A percentile compares a stretch with the other conserved stretches of the same genome.
These are phyloP conservation scores for Sinonovacula constricta DNA, from an alignment of 1,140 invertebrate genomes.

Conservation along the genomic window DNA sequence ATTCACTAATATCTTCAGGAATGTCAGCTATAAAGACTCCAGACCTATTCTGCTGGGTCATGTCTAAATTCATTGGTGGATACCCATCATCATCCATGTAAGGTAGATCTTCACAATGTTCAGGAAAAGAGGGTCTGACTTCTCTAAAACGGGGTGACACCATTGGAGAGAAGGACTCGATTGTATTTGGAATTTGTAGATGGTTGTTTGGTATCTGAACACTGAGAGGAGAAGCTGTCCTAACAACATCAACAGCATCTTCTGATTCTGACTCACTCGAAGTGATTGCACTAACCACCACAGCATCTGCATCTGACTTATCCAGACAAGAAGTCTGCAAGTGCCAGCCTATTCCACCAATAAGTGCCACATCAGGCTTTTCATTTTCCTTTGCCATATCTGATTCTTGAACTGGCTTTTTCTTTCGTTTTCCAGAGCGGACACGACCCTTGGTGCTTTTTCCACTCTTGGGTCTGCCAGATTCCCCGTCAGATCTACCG, in stretches of 20 bases:
- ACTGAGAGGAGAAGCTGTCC: not conserved
- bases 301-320: slow-evolving; percentile 65
- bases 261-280: slow-evolving; percentile 62
- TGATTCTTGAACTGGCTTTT: slow-evolving; percentile 45
- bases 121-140: slow-evolving; percentile 36
- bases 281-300: slow-evolving; percentile 50
- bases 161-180: slow-evolving; percentile 40
- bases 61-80: slow-evolving; percentile 70
- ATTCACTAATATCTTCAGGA: slow-evolving; percentile 37
- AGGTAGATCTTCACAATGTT: slow-evolving; percentile 48
- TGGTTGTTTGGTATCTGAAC: slow-evolving; percentile 15
- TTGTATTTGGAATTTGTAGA: slow-evolving; percentile 5
- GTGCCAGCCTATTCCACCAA: slow-evolving; percentile 76
- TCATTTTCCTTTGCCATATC: slow-evolving; percentile 54
- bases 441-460: slow-evolving; percentile 57
- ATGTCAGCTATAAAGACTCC: slow-evolving; percentile 38
- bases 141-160: slow-evolving; percentile 56
- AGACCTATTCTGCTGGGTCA: slow-evolving; percentile 59
- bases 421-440: slow-evolving; percentile 58
- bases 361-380: slow-evolving; percentile 67
- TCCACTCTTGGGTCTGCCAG: slow-evolving; percentile 63
- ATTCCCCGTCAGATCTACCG: slow-evolving; percentile 59
- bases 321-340: slow-evolving; percentile 70
- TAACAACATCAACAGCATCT: slow-evolving; percentile 31
- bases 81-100: slow-evolving; percentile 65